Conservation (phyloP, 2,113 vertebrate genomes). For the Cisticola juncidis region DNA sequence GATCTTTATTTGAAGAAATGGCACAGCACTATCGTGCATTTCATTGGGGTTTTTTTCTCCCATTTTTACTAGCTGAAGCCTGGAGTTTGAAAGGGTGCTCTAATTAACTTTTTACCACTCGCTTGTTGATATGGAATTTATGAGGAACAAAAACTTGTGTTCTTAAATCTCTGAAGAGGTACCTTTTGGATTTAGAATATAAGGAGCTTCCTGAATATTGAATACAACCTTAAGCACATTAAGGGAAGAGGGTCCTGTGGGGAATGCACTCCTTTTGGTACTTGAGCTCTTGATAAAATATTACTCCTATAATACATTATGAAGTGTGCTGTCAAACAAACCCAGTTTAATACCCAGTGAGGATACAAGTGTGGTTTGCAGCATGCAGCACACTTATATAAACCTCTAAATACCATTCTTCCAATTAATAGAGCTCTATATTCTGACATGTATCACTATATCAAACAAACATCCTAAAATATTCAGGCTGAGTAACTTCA, state of each 20-base stretch:
- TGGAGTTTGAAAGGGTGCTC: neutral
- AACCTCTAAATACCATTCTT: neutral
- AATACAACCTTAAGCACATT: neutral
- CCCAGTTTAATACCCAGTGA: neutral
- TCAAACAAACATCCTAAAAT: neutral
- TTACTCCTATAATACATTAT: neutral
- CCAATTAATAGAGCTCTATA: neutral
- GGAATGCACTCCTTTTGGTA: neutral
- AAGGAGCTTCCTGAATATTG: neutral
- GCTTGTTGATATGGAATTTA: neutral
- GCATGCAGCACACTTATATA: neutral
- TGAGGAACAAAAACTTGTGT: neutral
- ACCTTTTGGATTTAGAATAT: neutral
- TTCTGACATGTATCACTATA: neutral
- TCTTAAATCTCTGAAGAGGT: neutral
- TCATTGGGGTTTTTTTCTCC: neutral
- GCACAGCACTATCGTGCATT: neutral
- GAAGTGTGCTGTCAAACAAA: neutral
- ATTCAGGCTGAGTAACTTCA: neutral
- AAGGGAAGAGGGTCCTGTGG: neutral
- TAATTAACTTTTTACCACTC: neutral
- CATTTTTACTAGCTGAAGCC: neutral
- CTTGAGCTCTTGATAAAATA: neutral
- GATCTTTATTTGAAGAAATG: slow-evolving; percentile 2
- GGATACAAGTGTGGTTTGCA: neutral